Percentiles rank a stretch among this genome's conserved stretches.
phyloP scores from a whole-genome alignment of 2,888 invertebrate genomes.

The Terebella lapidaria region DNA sequence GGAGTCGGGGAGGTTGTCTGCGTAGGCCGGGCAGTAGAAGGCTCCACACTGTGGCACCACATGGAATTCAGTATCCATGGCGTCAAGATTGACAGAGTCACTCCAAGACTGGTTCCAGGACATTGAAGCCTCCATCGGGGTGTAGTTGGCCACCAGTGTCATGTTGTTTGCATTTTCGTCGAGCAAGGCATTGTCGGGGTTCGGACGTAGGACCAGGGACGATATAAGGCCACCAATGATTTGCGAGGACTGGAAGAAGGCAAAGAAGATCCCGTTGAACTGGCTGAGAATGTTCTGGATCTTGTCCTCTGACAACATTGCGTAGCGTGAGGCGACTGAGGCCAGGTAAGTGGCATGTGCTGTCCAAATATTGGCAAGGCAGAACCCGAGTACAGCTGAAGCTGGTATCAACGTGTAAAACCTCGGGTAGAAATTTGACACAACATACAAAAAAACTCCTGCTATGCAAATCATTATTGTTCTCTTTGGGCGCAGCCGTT shows the following conservation, averaged over 20 bases:
- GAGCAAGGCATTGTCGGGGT: background rate
- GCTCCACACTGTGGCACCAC: conserved; percentile 29
- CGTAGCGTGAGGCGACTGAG: conserved; percentile 36
- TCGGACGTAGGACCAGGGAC: conserved; percentile 18
- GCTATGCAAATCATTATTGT: conserved; percentile 29
- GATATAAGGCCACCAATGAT: conserved; percentile 29
- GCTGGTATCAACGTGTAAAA: conserved; percentile 39
- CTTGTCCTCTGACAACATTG: conserved; percentile 29
- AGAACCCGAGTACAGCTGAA: conserved; percentile 36
- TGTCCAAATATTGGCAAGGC: conserved; percentile 43
- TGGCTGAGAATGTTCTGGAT: conserved; percentile 34
- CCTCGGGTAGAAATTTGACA: conserved; percentile 39
- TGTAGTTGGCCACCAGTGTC: background rate
- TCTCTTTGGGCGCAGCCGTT: conserved; percentile 36
- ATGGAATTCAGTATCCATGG: no score
- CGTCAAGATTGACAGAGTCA: no score
- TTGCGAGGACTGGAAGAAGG: conserved; percentile 39
- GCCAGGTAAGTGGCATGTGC: conserved; percentile 47
- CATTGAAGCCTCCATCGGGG: background rate
- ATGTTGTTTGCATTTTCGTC: conserved; percentile 5
- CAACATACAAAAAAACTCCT: conserved; percentile 33
- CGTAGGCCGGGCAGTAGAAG: conserved; percentile 29
- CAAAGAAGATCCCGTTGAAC: conserved; percentile 46
- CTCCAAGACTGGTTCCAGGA: background rate
- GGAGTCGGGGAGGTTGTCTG: background rate